Evolutionary conservation across 2,113 vertebrate genomes (phyloP).

Genomic region (Cavia aperea): DNA sequence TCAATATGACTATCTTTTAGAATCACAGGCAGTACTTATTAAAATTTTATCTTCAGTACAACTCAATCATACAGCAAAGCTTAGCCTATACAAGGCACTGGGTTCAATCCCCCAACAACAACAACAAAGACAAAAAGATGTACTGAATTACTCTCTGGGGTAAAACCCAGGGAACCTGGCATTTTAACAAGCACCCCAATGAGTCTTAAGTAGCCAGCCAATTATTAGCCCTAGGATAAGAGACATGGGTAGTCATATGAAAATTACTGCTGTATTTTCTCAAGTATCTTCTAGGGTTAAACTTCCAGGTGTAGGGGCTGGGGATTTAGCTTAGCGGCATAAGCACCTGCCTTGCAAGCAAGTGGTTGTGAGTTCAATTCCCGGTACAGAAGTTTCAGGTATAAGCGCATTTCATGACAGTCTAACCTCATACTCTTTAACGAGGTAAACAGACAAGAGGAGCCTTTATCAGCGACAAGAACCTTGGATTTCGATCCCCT

Average conservation of each 20-base stretch:
- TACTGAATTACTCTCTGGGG: background rate
- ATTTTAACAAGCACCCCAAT: background rate
- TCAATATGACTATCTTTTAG: background rate
- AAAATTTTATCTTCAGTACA: background rate
- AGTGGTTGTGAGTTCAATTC: too few species aligned
- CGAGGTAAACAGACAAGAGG: background rate
- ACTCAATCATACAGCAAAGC: background rate
- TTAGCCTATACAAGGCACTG: background rate
- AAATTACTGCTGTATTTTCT: background rate
- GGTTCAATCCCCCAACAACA: background rate
- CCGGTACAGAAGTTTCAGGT: too few species aligned
- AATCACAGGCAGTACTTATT: background rate
- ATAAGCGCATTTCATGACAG: background rate
- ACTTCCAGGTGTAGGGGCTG: background rate
- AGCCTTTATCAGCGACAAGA: background rate
- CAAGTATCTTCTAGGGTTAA: background rate
- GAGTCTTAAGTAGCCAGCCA: constrained; percentile 18
- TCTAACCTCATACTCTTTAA: background rate
- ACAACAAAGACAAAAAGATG: background rate
- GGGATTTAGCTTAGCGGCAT: too few species aligned
- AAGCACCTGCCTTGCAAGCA: too few species aligned
- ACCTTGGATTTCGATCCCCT: background rate
- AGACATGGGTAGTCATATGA: background rate
- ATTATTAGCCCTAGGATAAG: background rate
- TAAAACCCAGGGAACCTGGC: background rate